A percentile compares a stretch with the other conserved stretches of the same genome.
Conservation (phyloP, 2,888 invertebrate species). For the Polyommatus icarus region DNA sequence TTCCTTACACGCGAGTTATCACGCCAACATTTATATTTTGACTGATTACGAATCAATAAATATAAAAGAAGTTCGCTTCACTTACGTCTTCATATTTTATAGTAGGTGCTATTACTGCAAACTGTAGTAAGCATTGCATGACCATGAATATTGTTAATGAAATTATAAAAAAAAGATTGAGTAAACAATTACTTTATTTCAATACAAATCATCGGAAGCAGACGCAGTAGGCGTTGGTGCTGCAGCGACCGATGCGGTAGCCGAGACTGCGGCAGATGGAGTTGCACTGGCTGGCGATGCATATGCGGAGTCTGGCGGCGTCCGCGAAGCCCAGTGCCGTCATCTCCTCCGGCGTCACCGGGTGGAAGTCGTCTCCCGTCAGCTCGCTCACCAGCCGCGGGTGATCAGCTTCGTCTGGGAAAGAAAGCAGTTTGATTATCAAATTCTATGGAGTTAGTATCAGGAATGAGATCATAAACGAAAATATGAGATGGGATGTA, state of each 20-base stretch:
- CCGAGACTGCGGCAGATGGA: not conserved
- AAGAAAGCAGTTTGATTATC: not conserved
- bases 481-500: not conserved
- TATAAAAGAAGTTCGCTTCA: not conserved
- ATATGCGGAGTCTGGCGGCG: not conserved
- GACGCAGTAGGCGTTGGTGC: conserved; percentile 21
- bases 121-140: too few relatives aligned
- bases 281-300: not conserved
- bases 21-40: not conserved
- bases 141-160: too few relatives aligned
- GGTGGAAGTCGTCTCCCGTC: not conserved
- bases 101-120: too few relatives aligned
- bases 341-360: conserved; percentile 24
- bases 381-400: not conserved
- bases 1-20: not conserved
- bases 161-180: too few relatives aligned
- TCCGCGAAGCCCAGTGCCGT: not conserved
- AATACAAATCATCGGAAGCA: not conserved
- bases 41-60: not conserved
- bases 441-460: not conserved
- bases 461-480: not conserved
- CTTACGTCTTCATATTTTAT: too few relatives aligned
- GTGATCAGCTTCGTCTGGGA: not conserved
- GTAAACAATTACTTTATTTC: too few relatives aligned
- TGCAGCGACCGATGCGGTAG: not conserved